phyloP scores from a whole-genome alignment of 2,113 vertebrate species.

The Cheirogaleus medius region DNA sequence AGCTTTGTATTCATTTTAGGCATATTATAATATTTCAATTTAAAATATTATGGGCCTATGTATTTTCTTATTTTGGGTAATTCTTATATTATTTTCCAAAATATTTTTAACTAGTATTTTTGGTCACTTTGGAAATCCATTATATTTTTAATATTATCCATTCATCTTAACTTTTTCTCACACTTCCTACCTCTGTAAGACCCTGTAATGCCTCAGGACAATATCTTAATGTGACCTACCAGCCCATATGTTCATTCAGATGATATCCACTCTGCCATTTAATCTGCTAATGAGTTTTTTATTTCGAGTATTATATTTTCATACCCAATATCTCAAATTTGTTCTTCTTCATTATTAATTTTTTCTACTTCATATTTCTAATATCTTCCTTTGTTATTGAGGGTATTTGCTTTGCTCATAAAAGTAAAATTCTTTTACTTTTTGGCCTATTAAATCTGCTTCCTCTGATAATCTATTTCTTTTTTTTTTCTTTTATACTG shows the following conservation, averaged over 20 bases:
- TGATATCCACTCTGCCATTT: neutral
- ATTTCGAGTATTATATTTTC: neutral
- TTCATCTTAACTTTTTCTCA: neutral
- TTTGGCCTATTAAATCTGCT: neutral
- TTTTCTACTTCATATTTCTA: neutral
- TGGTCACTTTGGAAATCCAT: neutral
- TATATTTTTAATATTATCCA: neutral
- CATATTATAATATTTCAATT: neutral
- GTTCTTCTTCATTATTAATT: neutral
- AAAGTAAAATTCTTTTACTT: neutral
- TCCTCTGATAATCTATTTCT: neutral
- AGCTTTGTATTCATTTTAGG: slow-evolving; percentile 7
- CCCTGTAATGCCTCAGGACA: neutral
- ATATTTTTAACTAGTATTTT: neutral
- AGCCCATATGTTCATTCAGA: neutral
- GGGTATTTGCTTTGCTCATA: neutral
- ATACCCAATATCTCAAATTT: neutral
- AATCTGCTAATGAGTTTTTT: neutral
- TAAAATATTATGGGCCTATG: neutral
- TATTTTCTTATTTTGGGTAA: neutral
- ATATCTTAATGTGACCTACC: neutral
- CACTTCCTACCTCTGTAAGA: neutral
- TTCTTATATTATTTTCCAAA: neutral
- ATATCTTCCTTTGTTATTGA: neutral
- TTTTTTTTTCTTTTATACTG: neutral